phyloP scores from a whole-genome alignment of 1,140 invertebrate species.

The Homarus americanus region DNA sequence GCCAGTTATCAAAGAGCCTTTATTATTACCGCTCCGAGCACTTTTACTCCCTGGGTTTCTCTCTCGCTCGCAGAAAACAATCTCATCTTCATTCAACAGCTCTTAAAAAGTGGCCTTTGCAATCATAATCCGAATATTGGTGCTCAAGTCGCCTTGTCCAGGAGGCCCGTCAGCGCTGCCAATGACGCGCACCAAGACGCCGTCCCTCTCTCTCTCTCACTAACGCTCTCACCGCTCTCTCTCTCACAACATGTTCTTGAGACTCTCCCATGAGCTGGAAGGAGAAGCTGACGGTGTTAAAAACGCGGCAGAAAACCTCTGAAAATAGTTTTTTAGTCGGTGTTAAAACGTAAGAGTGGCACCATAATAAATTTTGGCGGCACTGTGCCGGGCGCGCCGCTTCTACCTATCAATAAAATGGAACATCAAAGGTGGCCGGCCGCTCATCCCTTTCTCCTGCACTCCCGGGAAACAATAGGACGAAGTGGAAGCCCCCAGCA shows the following conservation, averaged over 20 bases:
- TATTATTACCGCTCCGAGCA: conserved; percentile 17
- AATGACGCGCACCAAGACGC: not conserved
- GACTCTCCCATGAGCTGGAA: too few relatives aligned
- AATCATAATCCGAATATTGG: conserved; percentile 67
- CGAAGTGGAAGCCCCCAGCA: conserved; percentile 36
- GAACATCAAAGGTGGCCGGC: conserved; percentile 48
- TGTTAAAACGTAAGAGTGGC: conserved; percentile 6
- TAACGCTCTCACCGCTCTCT: not conserved
- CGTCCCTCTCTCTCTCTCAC: not conserved
- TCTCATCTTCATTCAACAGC: conserved; percentile 48
- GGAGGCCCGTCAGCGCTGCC: not conserved
- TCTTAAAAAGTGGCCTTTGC: conserved; percentile 53
- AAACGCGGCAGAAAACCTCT: not conserved
- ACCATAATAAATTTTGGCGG: conserved; percentile 35
- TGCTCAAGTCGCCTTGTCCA: conserved; percentile 3
- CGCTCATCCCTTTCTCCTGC: conserved; percentile 56
- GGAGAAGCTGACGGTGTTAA: not conserved
- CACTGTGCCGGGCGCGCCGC: conserved; percentile 27
- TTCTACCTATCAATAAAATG: conserved; percentile 66
- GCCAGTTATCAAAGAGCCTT: conserved; percentile 51
- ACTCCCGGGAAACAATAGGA: conserved; percentile 59
- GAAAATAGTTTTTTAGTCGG: conserved; percentile 37
- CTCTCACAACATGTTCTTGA: not conserved
- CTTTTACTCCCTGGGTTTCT: conserved; percentile 27
- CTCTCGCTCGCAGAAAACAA: conserved; percentile 53